Evolutionary conservation across 2,888 invertebrate genomes (phyloP).

Genomic region (Cataglyphis altisquamis): DNA sequence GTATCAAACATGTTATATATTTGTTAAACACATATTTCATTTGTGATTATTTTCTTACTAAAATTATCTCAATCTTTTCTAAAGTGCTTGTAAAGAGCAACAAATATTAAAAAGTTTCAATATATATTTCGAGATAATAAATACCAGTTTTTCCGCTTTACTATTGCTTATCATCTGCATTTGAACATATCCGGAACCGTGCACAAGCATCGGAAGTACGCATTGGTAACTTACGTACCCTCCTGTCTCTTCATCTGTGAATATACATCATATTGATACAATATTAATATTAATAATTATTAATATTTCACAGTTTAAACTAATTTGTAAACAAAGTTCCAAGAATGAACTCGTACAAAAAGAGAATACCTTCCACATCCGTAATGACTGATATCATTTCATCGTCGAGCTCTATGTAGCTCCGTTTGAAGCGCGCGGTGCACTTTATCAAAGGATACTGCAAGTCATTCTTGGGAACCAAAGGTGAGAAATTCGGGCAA

Average conservation of each 20-base stretch:
- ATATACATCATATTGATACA: constrained; percentile 27
- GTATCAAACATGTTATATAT: neutral
- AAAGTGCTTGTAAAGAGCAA: neutral
- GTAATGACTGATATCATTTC: constrained; percentile 91
- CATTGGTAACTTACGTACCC: constrained; percentile 89
- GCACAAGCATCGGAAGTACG: constrained; percentile 91
- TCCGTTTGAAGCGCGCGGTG: constrained; percentile 90
- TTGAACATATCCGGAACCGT: constrained; percentile 90
- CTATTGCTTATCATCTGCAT: constrained; percentile 89
- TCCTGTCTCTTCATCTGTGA: constrained; percentile 90
- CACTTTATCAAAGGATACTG: constrained; percentile 87
- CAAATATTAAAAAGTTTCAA: neutral
- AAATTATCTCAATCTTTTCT: neutral
- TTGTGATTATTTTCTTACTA: neutral
- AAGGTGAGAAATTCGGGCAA: constrained; percentile 79
- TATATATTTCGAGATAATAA: constrained; percentile 2
- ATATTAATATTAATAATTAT: neutral
- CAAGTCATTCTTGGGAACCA: constrained; percentile 83
- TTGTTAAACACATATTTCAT: neutral
- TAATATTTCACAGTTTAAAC: neutral
- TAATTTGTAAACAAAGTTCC: neutral
- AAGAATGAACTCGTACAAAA: constrained; percentile 3
- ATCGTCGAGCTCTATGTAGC: constrained; percentile 91
- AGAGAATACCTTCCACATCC: constrained; percentile 89
- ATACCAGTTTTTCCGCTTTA: constrained; percentile 87